Conservation (phyloP, 2,888 invertebrate genomes). For the Pteria penguin region DNA sequence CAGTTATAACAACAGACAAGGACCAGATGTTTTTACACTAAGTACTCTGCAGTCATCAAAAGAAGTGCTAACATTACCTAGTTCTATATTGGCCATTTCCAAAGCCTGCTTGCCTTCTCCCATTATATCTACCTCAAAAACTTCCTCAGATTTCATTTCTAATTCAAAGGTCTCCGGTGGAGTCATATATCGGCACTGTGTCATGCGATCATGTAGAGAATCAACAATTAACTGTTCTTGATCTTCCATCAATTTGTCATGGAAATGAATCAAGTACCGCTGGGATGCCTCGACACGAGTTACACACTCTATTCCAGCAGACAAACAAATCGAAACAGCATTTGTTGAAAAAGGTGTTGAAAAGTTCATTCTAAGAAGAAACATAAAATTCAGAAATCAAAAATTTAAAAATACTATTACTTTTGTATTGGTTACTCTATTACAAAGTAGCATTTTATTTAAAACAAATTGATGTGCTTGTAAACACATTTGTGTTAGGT, state of each 20-base stretch:
- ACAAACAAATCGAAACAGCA: conserved; percentile 94
- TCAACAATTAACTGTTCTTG: conserved; percentile 66
- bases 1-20: neutral
- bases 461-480: no score
- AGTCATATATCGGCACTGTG: conserved; percentile 90
- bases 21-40: neutral
- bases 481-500: no score
- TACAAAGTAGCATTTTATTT: no score
- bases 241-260: conserved; percentile 43
- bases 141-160: conserved; percentile 84
- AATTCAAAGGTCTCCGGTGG: conserved; percentile 83
- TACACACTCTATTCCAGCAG: conserved; percentile 88
- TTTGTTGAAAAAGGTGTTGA: conserved; percentile 98
- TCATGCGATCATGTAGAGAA: conserved; percentile 92
- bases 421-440: no score
- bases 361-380: conserved; percentile 83
- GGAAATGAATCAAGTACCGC: conserved; percentile 83
- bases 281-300: conserved; percentile 86
- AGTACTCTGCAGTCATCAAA: no score
- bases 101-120: conserved; percentile 89
- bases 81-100: conserved; percentile 88
- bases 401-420: no score
- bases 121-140: conserved; percentile 92
- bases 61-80: conserved; percentile 83
- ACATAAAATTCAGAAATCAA: conserved; percentile 17